Conservation (phyloP, 2,888 invertebrate genomes). For the Mythimna pallens region DNA sequence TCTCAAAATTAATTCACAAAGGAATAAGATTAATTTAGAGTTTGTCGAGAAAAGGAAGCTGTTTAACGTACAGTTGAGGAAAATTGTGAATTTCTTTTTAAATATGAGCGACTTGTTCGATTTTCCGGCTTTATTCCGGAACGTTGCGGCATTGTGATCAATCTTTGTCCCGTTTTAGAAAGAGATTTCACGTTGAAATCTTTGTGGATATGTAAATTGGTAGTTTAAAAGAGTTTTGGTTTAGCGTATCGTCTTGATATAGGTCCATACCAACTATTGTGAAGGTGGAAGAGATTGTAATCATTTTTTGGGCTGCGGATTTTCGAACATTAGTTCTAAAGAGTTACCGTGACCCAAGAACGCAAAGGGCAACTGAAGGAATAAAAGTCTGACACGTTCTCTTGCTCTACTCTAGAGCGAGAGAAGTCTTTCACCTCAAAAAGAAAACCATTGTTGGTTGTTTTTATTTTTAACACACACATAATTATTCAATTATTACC, state of each 20-base stretch:
- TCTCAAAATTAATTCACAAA: slow-evolving; percentile 46
- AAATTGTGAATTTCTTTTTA: slow-evolving; percentile 52
- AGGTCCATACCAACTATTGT: not conserved
- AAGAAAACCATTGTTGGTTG: no score
- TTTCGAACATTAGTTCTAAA: no score
- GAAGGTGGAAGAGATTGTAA: no score
- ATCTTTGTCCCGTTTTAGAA: slow-evolving; percentile 45
- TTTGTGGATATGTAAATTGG: slow-evolving; percentile 29
- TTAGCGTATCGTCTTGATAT: not conserved
- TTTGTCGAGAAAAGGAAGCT: slow-evolving; percentile 35
- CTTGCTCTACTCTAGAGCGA: no score
- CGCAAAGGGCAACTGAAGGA: no score
- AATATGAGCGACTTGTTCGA: slow-evolving; percentile 43
- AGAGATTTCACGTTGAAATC: slow-evolving; percentile 35
- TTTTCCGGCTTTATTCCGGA: slow-evolving; percentile 20
- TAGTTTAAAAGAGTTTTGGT: slow-evolving; percentile 16
- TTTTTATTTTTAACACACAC: no score
- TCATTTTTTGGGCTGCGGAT: not conserved
- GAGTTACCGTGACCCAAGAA: no score
- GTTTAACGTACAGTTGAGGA: slow-evolving; percentile 30
- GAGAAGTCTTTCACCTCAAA: no score
- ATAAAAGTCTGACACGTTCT: no score
- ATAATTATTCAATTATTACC: no score
- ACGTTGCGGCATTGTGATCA: slow-evolving; percentile 31
- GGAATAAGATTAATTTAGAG: slow-evolving; percentile 48